A percentile compares a stretch with the other conserved stretches of the same genome.
Conservation (phyloP, 2,888 invertebrate species). For the Oscheius sp. region DNA sequence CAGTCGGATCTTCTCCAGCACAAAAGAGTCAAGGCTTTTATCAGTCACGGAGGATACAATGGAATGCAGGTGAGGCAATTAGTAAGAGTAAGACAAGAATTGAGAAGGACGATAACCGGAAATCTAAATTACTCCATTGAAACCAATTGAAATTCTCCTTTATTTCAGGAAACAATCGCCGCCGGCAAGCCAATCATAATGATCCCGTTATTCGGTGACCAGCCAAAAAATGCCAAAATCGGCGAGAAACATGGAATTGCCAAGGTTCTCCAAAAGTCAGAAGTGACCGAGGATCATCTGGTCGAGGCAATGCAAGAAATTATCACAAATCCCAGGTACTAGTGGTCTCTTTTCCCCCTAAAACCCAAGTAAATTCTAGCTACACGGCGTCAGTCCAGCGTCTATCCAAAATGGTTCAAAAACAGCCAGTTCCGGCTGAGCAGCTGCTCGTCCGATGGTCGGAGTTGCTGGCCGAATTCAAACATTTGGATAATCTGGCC, state of each 20-base stretch:
- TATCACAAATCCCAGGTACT: constrained; percentile 34
- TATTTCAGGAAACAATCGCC: constrained; percentile 40
- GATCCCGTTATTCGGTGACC: constrained; percentile 44
- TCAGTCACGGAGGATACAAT: constrained; percentile 83
- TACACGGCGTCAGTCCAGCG: constrained; percentile 12
- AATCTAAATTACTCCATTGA: not conserved
- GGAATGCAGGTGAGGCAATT: constrained; percentile 78
- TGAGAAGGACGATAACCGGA: not conserved
- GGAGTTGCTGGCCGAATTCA: constrained; percentile 62
- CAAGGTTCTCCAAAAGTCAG: constrained; percentile 29
- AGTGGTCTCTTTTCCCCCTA: not conserved
- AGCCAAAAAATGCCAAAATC: constrained; percentile 42
- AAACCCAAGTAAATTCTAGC: not conserved
- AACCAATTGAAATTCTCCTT: not conserved
- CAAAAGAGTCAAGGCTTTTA: constrained; percentile 81
- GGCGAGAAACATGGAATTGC: constrained; percentile 42
- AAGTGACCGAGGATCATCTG: constrained; percentile 27
- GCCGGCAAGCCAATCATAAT: constrained; percentile 41
- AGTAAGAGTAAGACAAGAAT: not conserved
- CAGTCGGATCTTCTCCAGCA: constrained; percentile 75
- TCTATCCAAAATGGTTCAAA: constrained; percentile 50
- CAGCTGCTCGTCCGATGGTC: constrained; percentile 59
- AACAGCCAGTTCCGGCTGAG: constrained; percentile 57
- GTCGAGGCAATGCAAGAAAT: constrained; percentile 28
- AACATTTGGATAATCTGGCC: constrained; percentile 44